Conservation (phyloP, 2,888 invertebrate species). For the Tineola bisselliella region DNA sequence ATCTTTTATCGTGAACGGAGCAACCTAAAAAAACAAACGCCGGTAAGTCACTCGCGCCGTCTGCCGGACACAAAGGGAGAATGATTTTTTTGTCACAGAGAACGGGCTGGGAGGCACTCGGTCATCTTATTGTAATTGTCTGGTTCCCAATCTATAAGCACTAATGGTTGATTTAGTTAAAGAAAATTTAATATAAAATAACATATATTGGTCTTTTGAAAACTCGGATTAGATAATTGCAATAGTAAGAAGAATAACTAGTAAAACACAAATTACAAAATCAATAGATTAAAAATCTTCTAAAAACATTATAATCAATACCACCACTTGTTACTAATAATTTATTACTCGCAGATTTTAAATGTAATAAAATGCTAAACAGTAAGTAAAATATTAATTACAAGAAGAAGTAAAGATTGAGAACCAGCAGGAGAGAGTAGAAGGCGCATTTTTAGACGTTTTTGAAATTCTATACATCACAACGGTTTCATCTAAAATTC, state of each 20-base stretch:
- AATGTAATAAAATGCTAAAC: no score
- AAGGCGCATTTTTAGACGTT: constrained; percentile 41
- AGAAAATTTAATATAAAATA: no score
- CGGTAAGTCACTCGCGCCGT: constrained; percentile 61
- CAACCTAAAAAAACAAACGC: constrained; percentile 62
- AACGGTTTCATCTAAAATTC: constrained; percentile 6
- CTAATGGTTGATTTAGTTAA: no score
- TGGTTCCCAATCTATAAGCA: constrained; percentile 26
- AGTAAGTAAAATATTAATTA: not conserved
- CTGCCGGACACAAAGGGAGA: constrained; percentile 42
- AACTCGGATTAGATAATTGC: no score
- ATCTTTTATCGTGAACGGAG: constrained; percentile 62
- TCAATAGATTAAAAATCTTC: no score
- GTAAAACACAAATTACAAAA: no score
- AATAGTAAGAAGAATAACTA: no score
- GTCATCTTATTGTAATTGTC: constrained; percentile 34
- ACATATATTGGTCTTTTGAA: no score
- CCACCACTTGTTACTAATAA: no score
- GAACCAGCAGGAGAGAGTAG: constrained; percentile 23
- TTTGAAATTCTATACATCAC: constrained; percentile 39
- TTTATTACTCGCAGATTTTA: no score
- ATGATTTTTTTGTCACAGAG: constrained; percentile 58
- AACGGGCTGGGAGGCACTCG: constrained; percentile 36
- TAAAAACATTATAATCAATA: no score
- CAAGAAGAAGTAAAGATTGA: constrained; percentile 26